Evolutionary conservation across 2,888 invertebrate genomes (phyloP).

Genomic region (Epinotia nisella): DNA sequence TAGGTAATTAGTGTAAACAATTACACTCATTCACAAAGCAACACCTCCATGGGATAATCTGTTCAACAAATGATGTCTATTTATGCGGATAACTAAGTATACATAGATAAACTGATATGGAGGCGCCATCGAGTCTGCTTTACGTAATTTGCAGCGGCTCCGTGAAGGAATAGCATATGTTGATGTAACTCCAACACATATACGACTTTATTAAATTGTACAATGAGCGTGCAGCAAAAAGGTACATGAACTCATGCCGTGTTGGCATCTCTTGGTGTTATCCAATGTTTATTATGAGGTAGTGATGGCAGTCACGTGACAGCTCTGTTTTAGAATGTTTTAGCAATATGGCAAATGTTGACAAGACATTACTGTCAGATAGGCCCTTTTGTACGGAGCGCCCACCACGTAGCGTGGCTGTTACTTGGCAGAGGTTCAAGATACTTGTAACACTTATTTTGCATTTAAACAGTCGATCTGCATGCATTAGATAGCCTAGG

Average conservation of each 20-base stretch:
- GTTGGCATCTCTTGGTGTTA: conserved; percentile 59
- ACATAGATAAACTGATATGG: conserved; percentile 67
- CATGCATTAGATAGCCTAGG: conserved; percentile 64
- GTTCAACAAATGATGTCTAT: conserved; percentile 58
- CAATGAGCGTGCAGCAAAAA: conserved; percentile 47
- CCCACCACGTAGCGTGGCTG: conserved; percentile 60
- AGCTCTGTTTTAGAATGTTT: not conserved
- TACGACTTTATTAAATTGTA: conserved; percentile 1
- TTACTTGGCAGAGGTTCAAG: conserved; percentile 74
- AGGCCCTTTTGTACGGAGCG: not conserved
- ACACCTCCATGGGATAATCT: conserved; percentile 57
- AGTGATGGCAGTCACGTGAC: conserved; percentile 67
- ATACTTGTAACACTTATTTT: conserved; percentile 69
- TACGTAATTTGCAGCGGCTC: conserved; percentile 47
- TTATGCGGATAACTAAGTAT: conserved; percentile 65
- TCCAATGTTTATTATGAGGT: conserved; percentile 74
- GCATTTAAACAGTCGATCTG: conserved; percentile 66
- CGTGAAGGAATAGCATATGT: conserved; percentile 48
- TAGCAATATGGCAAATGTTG: not conserved
- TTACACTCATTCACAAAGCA: conserved; percentile 66
- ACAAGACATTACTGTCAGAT: not conserved
- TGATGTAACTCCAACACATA: not conserved
- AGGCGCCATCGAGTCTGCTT: conserved; percentile 72
- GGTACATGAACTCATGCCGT: conserved; percentile 72
- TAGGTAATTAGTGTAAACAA: conserved; percentile 45